Evolutionary conservation across 2,797 vertebrate genomes (phyloP).

Genomic region (Poecile montanus): DNA sequence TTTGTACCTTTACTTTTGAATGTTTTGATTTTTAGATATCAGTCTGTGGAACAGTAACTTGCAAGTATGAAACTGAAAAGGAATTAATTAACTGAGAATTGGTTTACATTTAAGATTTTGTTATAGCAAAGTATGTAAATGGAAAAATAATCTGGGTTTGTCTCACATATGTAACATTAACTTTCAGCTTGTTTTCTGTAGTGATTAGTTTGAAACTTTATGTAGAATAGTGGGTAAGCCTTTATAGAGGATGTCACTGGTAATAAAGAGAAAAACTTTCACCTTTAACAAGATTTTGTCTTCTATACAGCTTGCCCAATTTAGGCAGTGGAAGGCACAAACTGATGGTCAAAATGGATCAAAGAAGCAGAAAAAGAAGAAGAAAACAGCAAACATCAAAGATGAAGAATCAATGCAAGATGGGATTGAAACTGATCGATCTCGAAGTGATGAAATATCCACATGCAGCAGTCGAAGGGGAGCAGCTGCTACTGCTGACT

Average conservation of each 20-base stretch:
- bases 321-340: conserved; percentile 90
- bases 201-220: conserved; percentile 1
- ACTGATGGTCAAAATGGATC: conserved; percentile 83
- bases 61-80: background rate
- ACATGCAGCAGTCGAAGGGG: conserved; percentile 66
- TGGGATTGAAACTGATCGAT: conserved; percentile 68
- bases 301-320: conserved; percentile 88
- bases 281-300: conserved; percentile 52
- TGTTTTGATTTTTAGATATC: background rate
- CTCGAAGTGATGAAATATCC: conserved; percentile 72
- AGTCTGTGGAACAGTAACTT: background rate
- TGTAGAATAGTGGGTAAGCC: background rate
- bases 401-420: conserved; percentile 72
- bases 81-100: background rate
- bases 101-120: background rate
- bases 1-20: background rate
- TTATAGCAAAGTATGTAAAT: background rate
- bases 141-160: background rate
- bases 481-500: conserved; percentile 76
- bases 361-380: conserved; percentile 92
- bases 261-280: conserved; percentile 55
- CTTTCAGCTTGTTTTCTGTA: background rate
- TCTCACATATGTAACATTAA: background rate
- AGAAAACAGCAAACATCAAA: conserved; percentile 78
- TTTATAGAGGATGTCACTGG: conserved; percentile 18